Evolutionary conservation across 2,797 vertebrate genomes (phyloP).

Genomic region (Cyprinella venusta): DNA sequence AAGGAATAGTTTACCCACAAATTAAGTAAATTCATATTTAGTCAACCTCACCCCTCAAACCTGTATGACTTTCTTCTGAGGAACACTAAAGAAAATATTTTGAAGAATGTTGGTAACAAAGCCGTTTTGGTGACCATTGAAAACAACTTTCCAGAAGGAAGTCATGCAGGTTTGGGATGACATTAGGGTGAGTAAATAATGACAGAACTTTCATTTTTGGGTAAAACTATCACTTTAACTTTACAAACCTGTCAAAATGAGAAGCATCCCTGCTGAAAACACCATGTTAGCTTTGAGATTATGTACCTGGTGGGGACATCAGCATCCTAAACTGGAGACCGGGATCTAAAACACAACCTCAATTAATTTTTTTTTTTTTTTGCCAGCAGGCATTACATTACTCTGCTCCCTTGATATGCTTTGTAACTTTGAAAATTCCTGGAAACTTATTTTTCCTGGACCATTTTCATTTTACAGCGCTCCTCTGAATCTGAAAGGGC

Average conservation of each 20-base stretch:
- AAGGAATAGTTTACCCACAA: not conserved
- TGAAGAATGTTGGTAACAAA: not conserved
- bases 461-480: conserved; percentile 80
- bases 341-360: not conserved
- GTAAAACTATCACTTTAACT: not conserved
- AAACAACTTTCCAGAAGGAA: not conserved
- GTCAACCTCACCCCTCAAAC: not conserved
- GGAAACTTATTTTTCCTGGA: conserved; percentile 80
- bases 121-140: not conserved
- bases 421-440: conserved; percentile 76
- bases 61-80: not conserved
- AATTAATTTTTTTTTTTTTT: not conserved
- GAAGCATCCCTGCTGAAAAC: not conserved
- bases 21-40: not conserved
- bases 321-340: not conserved
- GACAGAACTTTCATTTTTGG: not conserved
- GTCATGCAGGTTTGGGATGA: not conserved
- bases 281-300: not conserved
- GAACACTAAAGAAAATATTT: not conserved
- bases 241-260: conserved; percentile 5
- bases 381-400: conserved; percentile 65
- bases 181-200: not conserved
- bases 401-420: conserved; percentile 77
- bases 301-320: not conserved
- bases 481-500: conserved; percentile 66